These are phyloP conservation scores for Scaptodrosophila lebanonensis DNA, from an alignment of 1,140 invertebrate species.

Conservation along the genomic window DNA sequence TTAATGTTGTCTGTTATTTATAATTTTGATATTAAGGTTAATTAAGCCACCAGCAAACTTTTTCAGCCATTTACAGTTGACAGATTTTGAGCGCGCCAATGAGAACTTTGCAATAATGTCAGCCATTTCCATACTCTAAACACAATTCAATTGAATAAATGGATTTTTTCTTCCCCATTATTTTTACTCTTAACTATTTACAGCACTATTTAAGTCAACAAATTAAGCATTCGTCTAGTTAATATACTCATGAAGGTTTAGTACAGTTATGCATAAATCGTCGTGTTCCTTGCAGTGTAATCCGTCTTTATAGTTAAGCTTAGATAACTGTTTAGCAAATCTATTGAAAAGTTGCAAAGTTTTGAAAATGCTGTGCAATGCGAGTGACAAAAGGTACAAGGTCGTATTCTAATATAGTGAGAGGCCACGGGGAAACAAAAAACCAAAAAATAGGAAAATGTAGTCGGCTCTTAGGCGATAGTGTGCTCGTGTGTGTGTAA, in stretches of 20 bases:
- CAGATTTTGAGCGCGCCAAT: constrained; percentile 3
- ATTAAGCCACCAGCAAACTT: too few relatives aligned
- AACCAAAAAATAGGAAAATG: constrained; percentile 28
- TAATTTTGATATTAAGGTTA: too few relatives aligned
- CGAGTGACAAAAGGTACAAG: constrained; percentile 3
- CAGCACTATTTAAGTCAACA: constrained; percentile 46
- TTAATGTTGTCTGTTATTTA: too few relatives aligned
- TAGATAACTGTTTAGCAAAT: constrained; percentile 35
- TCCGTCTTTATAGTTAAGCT: constrained; percentile 63
- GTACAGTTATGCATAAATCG: constrained; percentile 51
- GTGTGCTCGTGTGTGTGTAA: constrained; percentile 19
- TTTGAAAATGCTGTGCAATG: constrained; percentile 31
- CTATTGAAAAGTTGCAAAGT: constrained; percentile 2
- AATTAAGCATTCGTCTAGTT: constrained; percentile 46
- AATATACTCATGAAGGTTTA: constrained; percentile 44
- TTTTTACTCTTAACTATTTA: constrained; percentile 16
- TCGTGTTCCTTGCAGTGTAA: constrained; percentile 70
- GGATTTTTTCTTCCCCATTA: neutral
- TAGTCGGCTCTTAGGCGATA: constrained; percentile 16
- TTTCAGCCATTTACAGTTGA: neutral
- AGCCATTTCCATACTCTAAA: neutral
- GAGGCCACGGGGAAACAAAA: neutral
- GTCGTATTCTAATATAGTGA: constrained; percentile 9
- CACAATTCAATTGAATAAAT: constrained; percentile 2
- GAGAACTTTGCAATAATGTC: constrained; percentile 60